Evolutionary conservation across 2,113 vertebrate species (phyloP).

Genomic region (Rhynchomys soricoides): DNA sequence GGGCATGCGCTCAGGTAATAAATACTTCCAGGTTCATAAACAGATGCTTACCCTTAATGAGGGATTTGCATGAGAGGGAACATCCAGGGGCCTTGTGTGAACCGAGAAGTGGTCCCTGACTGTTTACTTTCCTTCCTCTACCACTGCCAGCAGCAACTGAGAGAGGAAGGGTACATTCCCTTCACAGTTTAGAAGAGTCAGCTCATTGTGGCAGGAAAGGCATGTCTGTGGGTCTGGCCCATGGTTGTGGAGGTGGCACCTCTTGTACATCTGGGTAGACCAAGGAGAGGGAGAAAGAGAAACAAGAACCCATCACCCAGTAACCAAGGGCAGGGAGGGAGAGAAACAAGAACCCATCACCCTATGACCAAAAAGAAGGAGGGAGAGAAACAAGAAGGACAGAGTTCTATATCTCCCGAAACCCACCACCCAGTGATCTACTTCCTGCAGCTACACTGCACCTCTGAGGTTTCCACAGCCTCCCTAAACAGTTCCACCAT

Average conservation of each 20-base stretch:
- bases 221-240: no score
- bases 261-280: neutral
- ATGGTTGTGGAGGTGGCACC: no score
- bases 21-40: neutral
- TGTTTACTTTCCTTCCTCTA: neutral
- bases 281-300: neutral
- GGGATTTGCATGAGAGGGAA: neutral
- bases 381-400: neutral
- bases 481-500: neutral
- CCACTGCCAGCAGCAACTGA: neutral
- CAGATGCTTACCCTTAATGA: fast-evolving
- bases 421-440: neutral
- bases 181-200: neutral
- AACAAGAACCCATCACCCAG: neutral
- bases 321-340: no score
- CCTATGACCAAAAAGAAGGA: neutral
- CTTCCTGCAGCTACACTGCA: neutral
- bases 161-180: no score
- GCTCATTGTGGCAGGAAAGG: neutral
- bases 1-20: fast-evolving
- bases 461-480: neutral
- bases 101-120: neutral
- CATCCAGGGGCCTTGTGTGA: neutral
- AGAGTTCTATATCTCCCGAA: neutral
- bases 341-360: neutral